Base-by-base conservation (phyloP, 2,113 vertebrate genomes). In the Odocoileus hemionus region DNA sequence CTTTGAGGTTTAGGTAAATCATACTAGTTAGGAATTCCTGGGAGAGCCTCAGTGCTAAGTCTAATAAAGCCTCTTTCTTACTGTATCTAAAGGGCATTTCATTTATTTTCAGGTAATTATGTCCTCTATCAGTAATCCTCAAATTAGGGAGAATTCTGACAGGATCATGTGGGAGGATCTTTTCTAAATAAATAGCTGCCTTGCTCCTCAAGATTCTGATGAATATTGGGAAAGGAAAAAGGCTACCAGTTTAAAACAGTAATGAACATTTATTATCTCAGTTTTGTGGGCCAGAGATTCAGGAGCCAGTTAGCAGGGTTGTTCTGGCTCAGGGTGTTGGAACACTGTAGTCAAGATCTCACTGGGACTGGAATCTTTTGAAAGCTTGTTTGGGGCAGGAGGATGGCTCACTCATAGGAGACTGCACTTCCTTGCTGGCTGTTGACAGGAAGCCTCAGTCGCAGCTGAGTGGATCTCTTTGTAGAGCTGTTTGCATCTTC, bases 31-130 rank as follows among this genome's bases (percentile, higher is more conserved):
- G 91, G 60, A 95, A 50, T 58, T 89, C 84, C 45, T 61, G 28
- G 67, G 28, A 28, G 58, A 96, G 57, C 30, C 26, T 57, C 15
- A 55, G 11, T 54, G n/a, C 16, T 67, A 47, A 54, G 58, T 89
- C 83, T 89, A 36, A 85, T 55, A 52, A 6, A 87, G 47, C 33
- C 52, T 82, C 39, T 86, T 36, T 21, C 61, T 86, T 60, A 55
- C 17, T 85, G 19, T 84, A 61, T 85, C 47, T 89, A 80, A 89
- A 79, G 55, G 58, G 21, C 26, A 64, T 36, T 16, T 92, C 14
- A 82, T 87, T 95, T 92, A 61, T 47, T 97, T 95, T 67, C 67
- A 95, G 45, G 11, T 94, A 67, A 76, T 85, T 95, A 28, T 90
- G 60, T 86, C 96, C 70, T 91, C 52, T 89, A 74, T 90, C 26